phyloP scores from a whole-genome alignment of 2,113 vertebrate species.

The Uropsilus gracilis region DNA sequence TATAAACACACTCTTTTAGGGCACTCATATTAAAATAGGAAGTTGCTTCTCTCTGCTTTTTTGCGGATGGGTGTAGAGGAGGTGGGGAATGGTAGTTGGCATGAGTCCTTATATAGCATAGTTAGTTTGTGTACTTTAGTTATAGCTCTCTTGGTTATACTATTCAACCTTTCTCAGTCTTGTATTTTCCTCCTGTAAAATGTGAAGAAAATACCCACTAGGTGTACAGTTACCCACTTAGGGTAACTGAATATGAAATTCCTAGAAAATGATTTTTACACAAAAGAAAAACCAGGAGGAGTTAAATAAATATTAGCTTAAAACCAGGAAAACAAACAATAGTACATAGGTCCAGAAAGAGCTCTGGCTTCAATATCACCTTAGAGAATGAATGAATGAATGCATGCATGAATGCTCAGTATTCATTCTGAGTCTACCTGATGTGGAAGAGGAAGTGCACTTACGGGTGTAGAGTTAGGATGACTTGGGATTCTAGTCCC shows the following conservation, averaged over 20 bases:
- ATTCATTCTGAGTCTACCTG: background rate
- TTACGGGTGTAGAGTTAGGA: background rate
- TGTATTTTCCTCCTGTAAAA: background rate
- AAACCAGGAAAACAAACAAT: background rate
- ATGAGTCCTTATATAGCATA: too few relatives aligned
- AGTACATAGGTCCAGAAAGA: background rate
- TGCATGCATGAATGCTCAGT: too few relatives aligned
- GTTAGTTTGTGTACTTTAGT: background rate
- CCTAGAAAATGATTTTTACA: background rate
- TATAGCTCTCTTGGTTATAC: background rate
- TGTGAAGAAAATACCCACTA: background rate
- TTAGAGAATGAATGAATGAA: too few relatives aligned
- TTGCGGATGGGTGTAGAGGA: too few relatives aligned
- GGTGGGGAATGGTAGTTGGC: too few relatives aligned
- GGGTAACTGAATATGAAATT: background rate
- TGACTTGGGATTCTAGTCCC: accelerated
- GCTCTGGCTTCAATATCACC: background rate
- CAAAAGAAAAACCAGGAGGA: background rate
- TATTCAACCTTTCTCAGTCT: background rate
- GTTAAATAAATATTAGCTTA: background rate
- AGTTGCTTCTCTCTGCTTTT: background rate
- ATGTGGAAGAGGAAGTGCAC: background rate
- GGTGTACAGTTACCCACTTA: too few relatives aligned
- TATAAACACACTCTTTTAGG: background rate
- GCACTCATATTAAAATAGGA: background rate